Evolutionary conservation across 2,888 invertebrate genomes (phyloP).

Genomic region (Tholera decimalis): DNA sequence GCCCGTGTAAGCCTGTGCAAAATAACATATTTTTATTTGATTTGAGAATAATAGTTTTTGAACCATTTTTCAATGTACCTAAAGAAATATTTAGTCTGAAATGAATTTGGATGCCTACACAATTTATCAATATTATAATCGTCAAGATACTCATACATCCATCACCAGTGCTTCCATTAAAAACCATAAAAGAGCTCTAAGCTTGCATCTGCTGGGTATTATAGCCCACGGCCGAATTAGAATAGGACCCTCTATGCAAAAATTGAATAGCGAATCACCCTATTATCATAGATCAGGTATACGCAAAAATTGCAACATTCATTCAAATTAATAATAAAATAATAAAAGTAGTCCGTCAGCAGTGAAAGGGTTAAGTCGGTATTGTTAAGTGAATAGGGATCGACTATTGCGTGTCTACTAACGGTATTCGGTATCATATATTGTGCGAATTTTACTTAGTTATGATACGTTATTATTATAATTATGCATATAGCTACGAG

Average conservation of each 20-base stretch:
- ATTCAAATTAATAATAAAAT: conserved; percentile 89
- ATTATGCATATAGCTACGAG: background rate
- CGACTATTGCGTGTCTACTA: conserved; percentile 59
- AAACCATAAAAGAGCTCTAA: conserved; percentile 54
- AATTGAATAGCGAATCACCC: conserved; percentile 84
- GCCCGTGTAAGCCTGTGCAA: too few species aligned
- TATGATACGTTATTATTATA: conserved; percentile 50
- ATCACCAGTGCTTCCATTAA: conserved; percentile 53
- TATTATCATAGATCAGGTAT: conserved; percentile 88
- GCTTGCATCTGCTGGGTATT: conserved; percentile 73
- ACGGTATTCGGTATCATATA: conserved; percentile 59
- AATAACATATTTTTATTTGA: too few species aligned
- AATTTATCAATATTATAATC: conserved; percentile 12
- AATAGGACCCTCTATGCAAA: conserved; percentile 86
- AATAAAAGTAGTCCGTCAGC: conserved; percentile 84
- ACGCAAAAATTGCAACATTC: conserved; percentile 90
- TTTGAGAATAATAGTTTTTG: too few species aligned
- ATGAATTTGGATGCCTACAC: background rate
- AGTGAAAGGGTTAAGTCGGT: conserved; percentile 83
- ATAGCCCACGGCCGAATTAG: conserved; percentile 78
- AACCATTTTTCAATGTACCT: too few species aligned
- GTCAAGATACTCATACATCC: conserved; percentile 17
- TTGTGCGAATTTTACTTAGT: conserved; percentile 55
- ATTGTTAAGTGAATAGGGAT: conserved; percentile 70
- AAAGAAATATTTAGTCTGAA: background rate